Percentiles rank a stretch among this genome's conserved stretches.
These are phyloP conservation scores for Diarsia rubi DNA, from an alignment of 2,888 invertebrate species.

Conservation along the genomic window DNA sequence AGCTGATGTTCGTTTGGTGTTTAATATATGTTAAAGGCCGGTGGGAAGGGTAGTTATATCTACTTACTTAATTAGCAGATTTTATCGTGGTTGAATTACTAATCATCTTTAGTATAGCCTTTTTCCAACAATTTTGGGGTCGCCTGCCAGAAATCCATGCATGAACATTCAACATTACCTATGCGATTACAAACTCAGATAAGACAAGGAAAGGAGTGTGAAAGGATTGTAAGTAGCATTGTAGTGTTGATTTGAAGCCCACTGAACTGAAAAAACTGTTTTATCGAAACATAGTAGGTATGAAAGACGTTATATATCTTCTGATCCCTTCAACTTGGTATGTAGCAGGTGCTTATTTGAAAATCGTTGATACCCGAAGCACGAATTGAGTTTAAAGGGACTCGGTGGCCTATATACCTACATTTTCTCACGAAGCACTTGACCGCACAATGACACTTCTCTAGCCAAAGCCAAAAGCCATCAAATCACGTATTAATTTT, in stretches of 20 bases:
- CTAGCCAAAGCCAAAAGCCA: neutral
- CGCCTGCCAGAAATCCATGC: neutral
- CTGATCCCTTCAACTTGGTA: neutral
- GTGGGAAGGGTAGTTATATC: neutral
- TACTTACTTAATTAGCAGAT: neutral
- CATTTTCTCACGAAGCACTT: neutral
- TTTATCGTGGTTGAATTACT: neutral
- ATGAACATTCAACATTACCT: neutral
- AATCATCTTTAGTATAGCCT: neutral
- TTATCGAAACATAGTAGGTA: neutral
- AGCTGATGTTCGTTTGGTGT: constrained; percentile 30
- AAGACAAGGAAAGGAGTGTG: neutral
- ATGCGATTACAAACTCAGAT: neutral
- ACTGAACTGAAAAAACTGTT: neutral
- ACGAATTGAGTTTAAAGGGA: neutral
- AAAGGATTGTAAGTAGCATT: neutral
- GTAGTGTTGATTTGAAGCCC: neutral
- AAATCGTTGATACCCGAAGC: neutral
- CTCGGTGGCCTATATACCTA: constrained; percentile 20
- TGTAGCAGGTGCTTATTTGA: neutral
- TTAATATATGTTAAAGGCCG: constrained; percentile 19
- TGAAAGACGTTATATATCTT: neutral
- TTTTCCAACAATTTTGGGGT: neutral
- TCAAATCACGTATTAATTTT: neutral
- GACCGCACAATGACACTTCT: constrained; percentile 20